Evolutionary conservation across 2,888 invertebrate genomes (phyloP), one percentile per base, ranked within the genome.

Genomic region (Scaptomyza tumidula): DNA sequence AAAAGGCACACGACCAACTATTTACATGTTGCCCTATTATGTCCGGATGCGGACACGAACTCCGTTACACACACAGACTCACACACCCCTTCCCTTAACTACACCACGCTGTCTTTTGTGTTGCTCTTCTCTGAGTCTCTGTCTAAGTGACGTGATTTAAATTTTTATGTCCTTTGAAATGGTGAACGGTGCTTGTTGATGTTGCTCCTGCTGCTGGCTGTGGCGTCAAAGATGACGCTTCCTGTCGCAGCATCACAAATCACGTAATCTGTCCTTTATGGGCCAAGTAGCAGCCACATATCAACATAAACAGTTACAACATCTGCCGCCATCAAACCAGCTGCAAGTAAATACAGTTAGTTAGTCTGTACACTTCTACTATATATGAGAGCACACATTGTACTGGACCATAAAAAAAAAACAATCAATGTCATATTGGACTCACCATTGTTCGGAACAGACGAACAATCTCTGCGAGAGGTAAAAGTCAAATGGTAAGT

Each of bases 111-210:
- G 62, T 60, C 68, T 73, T 86, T 75, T 78, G 64, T 77, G 70
- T 33, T 16, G 58, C 46, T 43, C 2, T 41, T 45, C 60, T 39
- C 56, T 35, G 10, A 33, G 16, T 41, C 41, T 16, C 41, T 16
- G 16, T 52, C 65, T 75, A 84, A 86, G 79, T 78, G 85, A 78
- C 87, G 81, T 86, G 78, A 84, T 83, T 86, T 73, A 86, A 83
- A 83, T 75, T 83, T 84, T 56, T 67, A 86, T 81, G 81, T 71
- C 68, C 81, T 83, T 82, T 80, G 80, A 71, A 70, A 80, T 62
- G 62, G 64, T 70, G 54, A 66, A 45, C 60, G 61, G 27, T 52
- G 43, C 54, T 63, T 9, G 39, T 37, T 46, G 64, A 39, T 50
- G 35, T 43, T 58, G 52, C 41, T 39, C 3, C 7, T 13, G 27